Base-by-base conservation (phyloP, 2,797 vertebrate genomes). In the Chromobotia macracanthus region DNA sequence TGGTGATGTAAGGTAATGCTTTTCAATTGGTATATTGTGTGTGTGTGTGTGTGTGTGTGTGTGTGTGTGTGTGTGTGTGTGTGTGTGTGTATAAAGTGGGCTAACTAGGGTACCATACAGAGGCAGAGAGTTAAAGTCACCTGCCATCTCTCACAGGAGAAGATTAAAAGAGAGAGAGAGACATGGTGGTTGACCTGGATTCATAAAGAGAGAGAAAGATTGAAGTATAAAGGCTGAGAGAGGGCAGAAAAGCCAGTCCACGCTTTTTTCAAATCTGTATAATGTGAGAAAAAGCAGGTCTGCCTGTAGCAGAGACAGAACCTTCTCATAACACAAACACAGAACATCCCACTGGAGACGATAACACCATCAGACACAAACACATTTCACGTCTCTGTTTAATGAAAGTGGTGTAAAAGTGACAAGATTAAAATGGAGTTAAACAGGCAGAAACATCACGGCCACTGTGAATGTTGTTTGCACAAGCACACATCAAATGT, bases 261-360 rank as follows among this genome's bases (percentile, higher is more conserved):
- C 3, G 28, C 16, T 44, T 60, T n/a, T 48, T 61, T 31, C 21
- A 60, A 21, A 5, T 9, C 31, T 53, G 21, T 38, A 51, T 63
- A 41, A 72, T 71, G 28, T 53, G 10, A 18, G 46, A 41, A 78
- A 19, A 77, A 70, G 60, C 58, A 72, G 58, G 58, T 63, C 15
- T 35, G 77, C 68, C 38, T 67, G 44, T n/a, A 69, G 71, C 68
- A 63, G n/a, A n/a, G n/a, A n/a, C n/a, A n/a, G n/a, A 38, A 79
- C 77, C 68, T 72, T 31, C 64, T 69, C 75, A 77, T 77, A 60
- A 68, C 13, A 61, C 61, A 60, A 23, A 55, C 72, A 72, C 68
- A 38, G 53, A 77, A 25, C 61, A 72, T 74, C 71, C 18, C 65
- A 68, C 41, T 19, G 2, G 53, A 46, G 53, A 60, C 31, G 25